A percentile compares a stretch with the other conserved stretches of the same genome.
Conservation (phyloP, 2,888 invertebrate genomes). For the Chirona hameri region DNA sequence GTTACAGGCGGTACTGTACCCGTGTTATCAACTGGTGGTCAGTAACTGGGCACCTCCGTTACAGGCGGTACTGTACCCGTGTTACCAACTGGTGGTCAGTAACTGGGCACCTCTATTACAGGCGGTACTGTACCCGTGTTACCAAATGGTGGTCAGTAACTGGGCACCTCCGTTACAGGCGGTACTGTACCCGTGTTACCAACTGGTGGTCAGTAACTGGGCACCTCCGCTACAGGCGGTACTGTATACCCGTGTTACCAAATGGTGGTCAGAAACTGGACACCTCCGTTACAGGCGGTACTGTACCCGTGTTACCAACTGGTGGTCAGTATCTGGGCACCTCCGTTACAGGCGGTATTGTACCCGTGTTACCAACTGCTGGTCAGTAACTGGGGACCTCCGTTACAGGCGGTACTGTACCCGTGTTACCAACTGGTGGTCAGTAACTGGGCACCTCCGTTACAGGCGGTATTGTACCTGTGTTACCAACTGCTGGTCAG, state of each 20-base stretch:
- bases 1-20: conserved; percentile 54
- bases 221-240: conserved; percentile 58
- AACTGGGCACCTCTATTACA: conserved; percentile 70
- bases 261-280: conserved; percentile 73
- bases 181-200: conserved; percentile 69
- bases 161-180: conserved; percentile 66
- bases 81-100: conserved; percentile 73
- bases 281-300: conserved; percentile 56
- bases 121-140: conserved; percentile 62
- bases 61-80: conserved; percentile 58
- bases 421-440: conserved; percentile 75
- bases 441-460: conserved; percentile 74
- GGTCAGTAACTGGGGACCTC: conserved; percentile 77
- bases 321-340: conserved; percentile 76
- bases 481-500: conserved; percentile 74
- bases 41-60: conserved; percentile 74
- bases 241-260: conserved; percentile 75
- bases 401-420: conserved; percentile 54
- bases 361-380: conserved; percentile 77
- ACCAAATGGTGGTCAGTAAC: conserved; percentile 71
- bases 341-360: conserved; percentile 53
- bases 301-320: conserved; percentile 75
- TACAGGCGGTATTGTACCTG: conserved; percentile 57
- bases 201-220: conserved; percentile 73
- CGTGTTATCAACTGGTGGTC: conserved; percentile 72